These are phyloP conservation scores for Chorisops tibialis DNA, from an alignment of 2,888 invertebrate species.

Conservation along the genomic window DNA sequence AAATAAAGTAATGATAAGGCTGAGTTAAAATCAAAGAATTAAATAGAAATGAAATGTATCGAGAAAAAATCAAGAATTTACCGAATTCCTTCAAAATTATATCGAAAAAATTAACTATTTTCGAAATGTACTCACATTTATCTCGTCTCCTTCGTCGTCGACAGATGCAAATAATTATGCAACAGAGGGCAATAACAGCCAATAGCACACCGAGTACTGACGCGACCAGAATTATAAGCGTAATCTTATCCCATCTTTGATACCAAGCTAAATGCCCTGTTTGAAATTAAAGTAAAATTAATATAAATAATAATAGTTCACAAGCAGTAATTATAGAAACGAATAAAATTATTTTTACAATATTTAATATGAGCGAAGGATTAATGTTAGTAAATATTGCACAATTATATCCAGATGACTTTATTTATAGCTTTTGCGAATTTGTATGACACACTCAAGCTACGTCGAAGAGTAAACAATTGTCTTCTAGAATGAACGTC, in stretches of 20 bases:
- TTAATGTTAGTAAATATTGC: too few species aligned
- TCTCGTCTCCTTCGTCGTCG: slow-evolving; percentile 66
- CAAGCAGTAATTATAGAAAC: background rate
- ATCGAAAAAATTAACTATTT: background rate
- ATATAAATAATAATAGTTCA: background rate
- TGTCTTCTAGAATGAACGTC: too few species aligned
- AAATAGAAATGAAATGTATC: background rate
- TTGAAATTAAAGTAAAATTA: background rate
- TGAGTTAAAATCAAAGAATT: background rate
- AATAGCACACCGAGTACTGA: slow-evolving; percentile 65
- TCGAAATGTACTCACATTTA: slow-evolving; percentile 49
- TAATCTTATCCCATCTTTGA: slow-evolving; percentile 72
- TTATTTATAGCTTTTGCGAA: too few species aligned
- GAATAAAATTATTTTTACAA: background rate
- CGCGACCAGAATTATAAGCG: slow-evolving; percentile 70
- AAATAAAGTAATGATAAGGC: background rate
- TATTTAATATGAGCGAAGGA: too few species aligned
- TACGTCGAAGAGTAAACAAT: too few species aligned
- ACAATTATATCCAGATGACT: too few species aligned
- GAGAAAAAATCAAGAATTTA: slow-evolving; percentile 26
- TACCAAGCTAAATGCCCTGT: slow-evolving; percentile 79
- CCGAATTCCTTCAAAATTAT: slow-evolving; percentile 27
- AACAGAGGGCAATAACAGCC: slow-evolving; percentile 75
- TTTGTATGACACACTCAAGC: too few species aligned
- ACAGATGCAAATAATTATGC: slow-evolving; percentile 82